Conservation (phyloP, 2,888 invertebrate genomes). For the Meiosimyza platycephala region DNA sequence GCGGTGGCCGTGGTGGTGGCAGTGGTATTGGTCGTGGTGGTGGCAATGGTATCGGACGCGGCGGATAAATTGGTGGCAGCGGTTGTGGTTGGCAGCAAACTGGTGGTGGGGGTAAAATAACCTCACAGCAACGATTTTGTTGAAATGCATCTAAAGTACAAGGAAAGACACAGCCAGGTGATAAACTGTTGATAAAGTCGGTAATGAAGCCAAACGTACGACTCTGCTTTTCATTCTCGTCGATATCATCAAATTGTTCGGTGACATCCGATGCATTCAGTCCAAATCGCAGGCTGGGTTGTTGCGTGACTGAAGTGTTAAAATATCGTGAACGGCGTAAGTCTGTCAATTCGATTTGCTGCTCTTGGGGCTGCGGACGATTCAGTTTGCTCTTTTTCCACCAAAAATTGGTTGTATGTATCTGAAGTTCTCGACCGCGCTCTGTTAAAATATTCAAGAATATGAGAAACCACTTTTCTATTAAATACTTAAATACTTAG, state of each 20-base stretch:
- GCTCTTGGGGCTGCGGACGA: neutral
- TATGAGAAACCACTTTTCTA: neutral
- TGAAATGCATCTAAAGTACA: constrained; percentile 57
- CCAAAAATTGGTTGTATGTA: neutral
- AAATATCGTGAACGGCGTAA: constrained; percentile 6
- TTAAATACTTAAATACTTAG: neutral
- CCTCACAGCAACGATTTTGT: constrained; percentile 55
- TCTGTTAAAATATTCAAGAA: neutral
- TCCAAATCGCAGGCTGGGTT: constrained; percentile 17
- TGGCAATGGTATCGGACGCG: constrained; percentile 33
- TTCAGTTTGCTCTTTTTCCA: neutral
- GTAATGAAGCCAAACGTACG: constrained; percentile 53
- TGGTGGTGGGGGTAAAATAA: constrained; percentile 42
- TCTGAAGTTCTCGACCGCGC: neutral
- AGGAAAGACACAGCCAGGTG: constrained; percentile 49
- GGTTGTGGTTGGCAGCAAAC: constrained; percentile 37
- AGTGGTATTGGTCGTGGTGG: constrained; percentile 39
- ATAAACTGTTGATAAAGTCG: constrained; percentile 51
- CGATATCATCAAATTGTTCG: constrained; percentile 53
- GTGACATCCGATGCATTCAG: constrained; percentile 45
- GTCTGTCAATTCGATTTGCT: constrained; percentile 28
- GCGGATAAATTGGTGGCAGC: constrained; percentile 13
- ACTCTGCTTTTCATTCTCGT: constrained; percentile 51
- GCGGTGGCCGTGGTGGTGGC: constrained; percentile 44
- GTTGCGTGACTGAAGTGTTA: neutral